Evolutionary conservation across 2,797 vertebrate genomes (phyloP), one percentile per base, ranked within the genome.

Genomic region (Cynodonichthys magdalenae): DNA sequence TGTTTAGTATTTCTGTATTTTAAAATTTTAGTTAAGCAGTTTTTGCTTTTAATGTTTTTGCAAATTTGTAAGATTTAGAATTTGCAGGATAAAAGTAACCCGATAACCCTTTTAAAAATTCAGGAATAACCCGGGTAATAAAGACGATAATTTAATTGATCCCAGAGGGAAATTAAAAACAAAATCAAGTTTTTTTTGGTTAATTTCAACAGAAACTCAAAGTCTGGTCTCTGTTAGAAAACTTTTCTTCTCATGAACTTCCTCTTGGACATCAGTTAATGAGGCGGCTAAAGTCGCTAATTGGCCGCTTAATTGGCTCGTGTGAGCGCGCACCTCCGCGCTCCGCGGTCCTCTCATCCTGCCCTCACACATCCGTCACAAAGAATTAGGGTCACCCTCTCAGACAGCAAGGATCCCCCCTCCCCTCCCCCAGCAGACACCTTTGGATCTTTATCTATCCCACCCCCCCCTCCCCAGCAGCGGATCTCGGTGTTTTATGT

Each of bases 401-500:
- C 83, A 84, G 85, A 85, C 77, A 70, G 80, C 79, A 86, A 82
- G 85, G 85, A 86, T 82, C 89, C 89, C 82, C 71, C 77, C 12
- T 49, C 56, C 62, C 42, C 48, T 27, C 42, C 27, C 55, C 59
- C 58, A 44, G 15, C 66, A 53, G 11, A 71, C 75, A 53, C 78
- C 71, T 64, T 69, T 60, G 67, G 66, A 74, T 56, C 74, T 71
- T 74, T 36, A 72, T 82, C 83, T 71, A 70, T 66, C 79, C 82
- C 90, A 90, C 89, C 91, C 92, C 83, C 92, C 89, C 91, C 88
- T 92, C 80, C 90, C 89, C 89, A 20, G 18, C 53, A 34, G 28
- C 39, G 28, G 11, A 89, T 91, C 85, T 90, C 85, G 66, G 89
- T 93, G 92, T 94, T 94, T 94, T 94, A 93, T 94, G 92, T 94